Base-by-base conservation (phyloP, 92 coral and sea anemone species). In the Phymanthus crucifer region DNA sequence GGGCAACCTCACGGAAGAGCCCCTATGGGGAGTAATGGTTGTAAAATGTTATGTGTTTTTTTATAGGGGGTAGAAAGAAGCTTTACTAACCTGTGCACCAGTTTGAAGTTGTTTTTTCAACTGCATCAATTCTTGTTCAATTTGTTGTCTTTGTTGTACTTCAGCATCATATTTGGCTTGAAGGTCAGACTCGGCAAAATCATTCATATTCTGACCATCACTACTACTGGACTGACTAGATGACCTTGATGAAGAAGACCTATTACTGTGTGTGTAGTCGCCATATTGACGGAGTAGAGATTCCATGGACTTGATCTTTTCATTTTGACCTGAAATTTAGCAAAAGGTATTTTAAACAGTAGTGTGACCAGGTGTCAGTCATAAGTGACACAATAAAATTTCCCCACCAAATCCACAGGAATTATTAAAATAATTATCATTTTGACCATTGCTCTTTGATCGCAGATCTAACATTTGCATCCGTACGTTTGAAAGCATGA, bases 161-260 rank as follows among this genome's bases (percentile, higher is more conserved):
- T 88, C 91, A 32, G 78, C 70, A 7, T 84, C 72, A 21, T 84
- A 79, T 71, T 88, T 88, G 56, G 69, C 57, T 66, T 88, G 84
- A 46, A 84, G 43, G 46, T 84, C 86, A 40, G 23, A 56, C 32
- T 57, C 66, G 23, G 56, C 43, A 45, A 74, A 33, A 31, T 79
- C 83, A 6, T 32, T 54, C 27, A 54, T 56, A 27, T 73, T 71
- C 31, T 36, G 21, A 34, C 78, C 76, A 12, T 57, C 75, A 71
- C 58, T 36, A 32, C 7, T 54, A 54, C 76, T 52, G 34, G 84
- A 80, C 34, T 81, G 78, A 43, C 76, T 75, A 43, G 83, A 69
- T 52, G 82, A 66, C 58, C 78, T 23, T 54, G 29, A 54, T 54
- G 64, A 54, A 54, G 26, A 7, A 54, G 85, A n/a, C 35, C 61